Evolutionary conservation across 1,140 invertebrate species (phyloP).

Genomic region (Lordiphosa mommai): DNA sequence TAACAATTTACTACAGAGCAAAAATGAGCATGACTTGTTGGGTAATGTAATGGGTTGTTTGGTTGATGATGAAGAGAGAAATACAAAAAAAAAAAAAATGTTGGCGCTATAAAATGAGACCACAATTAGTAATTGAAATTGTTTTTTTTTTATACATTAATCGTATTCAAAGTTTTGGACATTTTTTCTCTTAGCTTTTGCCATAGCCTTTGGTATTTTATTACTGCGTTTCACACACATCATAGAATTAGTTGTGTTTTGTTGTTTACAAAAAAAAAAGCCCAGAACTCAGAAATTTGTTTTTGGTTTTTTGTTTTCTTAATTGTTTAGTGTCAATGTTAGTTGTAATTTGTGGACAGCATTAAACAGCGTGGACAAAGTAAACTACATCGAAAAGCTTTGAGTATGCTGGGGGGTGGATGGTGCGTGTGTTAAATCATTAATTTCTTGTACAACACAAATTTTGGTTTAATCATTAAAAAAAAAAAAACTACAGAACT

Average conservation of each 20-base stretch:
- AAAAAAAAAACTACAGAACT: slow-evolving; percentile 53
- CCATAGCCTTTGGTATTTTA: slow-evolving; percentile 22
- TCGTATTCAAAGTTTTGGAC: slow-evolving; percentile 80
- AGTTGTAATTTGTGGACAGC: slow-evolving; percentile 44
- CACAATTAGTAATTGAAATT: slow-evolving; percentile 41
- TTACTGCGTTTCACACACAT: slow-evolving; percentile 28
- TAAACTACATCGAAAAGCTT: slow-evolving; percentile 69
- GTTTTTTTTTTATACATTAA: slow-evolving; percentile 56
- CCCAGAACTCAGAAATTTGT: slow-evolving; percentile 79
- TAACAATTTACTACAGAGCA: slow-evolving; percentile 7
- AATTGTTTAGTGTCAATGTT: slow-evolving; percentile 50
- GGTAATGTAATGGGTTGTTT: background rate
- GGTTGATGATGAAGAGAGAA: slow-evolving; percentile 27
- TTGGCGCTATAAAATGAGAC: slow-evolving; percentile 27
- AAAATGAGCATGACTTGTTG: background rate
- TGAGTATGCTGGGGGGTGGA: slow-evolving; percentile 36
- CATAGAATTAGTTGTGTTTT: slow-evolving; percentile 7
- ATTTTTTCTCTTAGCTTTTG: slow-evolving; percentile 53
- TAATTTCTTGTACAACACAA: slow-evolving; percentile 68
- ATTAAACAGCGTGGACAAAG: slow-evolving; percentile 57
- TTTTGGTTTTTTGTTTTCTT: slow-evolving; percentile 36
- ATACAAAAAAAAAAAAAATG: slow-evolving; percentile 35
- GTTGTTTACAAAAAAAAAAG: slow-evolving; percentile 62
- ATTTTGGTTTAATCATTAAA: slow-evolving; percentile 28
- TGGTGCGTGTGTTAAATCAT: slow-evolving; percentile 63